These are phyloP conservation scores for Porites cylindrica DNA, from an alignment of 92 coral and sea anemone species.

Conservation along the genomic window DNA sequence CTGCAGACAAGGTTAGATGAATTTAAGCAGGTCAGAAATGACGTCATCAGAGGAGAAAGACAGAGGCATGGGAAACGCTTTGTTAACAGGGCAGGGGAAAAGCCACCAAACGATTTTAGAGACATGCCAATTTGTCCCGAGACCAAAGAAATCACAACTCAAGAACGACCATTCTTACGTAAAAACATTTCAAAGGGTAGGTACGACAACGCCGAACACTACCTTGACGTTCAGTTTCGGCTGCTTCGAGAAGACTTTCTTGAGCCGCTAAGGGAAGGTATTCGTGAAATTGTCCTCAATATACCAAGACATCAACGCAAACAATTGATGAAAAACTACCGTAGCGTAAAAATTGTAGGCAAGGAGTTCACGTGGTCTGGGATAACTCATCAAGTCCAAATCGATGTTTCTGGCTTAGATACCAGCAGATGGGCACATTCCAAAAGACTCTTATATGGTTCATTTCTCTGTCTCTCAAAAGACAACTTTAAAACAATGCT, in stretches of 20 bases:
- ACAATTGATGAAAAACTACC: conserved; percentile 63
- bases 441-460: conserved; percentile 77
- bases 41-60: conserved; percentile 47
- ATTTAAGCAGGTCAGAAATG: conserved; percentile 60
- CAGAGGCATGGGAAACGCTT: conserved; percentile 17
- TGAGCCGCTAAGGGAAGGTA: conserved; percentile 83
- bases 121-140: conserved; percentile 79
- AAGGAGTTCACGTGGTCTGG: conserved; percentile 67
- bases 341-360: conserved; percentile 53
- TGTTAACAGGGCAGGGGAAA: background rate
- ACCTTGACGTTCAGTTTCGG: conserved; percentile 86
- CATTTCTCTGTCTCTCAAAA: conserved; percentile 73
- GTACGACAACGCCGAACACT: conserved; percentile 73
- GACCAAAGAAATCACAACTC: conserved; percentile 57
- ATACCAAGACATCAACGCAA: conserved; percentile 62
- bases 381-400: conserved; percentile 57
- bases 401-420: conserved; percentile 58
- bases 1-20: conserved; percentile 31
- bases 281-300: conserved; percentile 61
- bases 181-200: conserved; percentile 73
- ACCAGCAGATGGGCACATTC: conserved; percentile 75
- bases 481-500: conserved; percentile 61
- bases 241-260: conserved; percentile 84
- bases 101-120: conserved; percentile 77
- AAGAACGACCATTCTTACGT: conserved; percentile 70